Conservation (phyloP, 30 jellyfish, hydroid and myxozoan genomes). For the Aurelia aurita complex sp. Pacific region DNA sequence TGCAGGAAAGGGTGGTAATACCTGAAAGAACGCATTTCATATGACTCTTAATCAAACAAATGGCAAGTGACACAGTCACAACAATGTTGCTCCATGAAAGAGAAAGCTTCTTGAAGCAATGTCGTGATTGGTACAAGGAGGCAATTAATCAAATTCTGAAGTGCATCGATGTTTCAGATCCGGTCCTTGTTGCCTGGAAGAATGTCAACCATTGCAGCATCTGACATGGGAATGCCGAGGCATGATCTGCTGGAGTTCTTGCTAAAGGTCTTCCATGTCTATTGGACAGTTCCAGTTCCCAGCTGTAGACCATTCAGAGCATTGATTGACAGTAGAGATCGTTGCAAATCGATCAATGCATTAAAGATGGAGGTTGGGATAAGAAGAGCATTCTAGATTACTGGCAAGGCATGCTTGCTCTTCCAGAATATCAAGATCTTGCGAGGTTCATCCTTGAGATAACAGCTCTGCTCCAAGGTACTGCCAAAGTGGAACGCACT, state of each 20-base stretch:
- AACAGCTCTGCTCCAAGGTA: constrained; percentile 19
- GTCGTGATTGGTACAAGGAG: constrained; percentile 56
- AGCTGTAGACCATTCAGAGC: no score
- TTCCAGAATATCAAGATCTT: constrained; percentile 24
- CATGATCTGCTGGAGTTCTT: not conserved
- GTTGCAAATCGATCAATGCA: no score
- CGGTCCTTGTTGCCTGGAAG: constrained; percentile 24
- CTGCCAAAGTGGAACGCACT: no score
- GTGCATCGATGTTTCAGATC: constrained; percentile 45
- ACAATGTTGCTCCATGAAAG: constrained; percentile 43
- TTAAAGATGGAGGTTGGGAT: constrained; percentile 13
- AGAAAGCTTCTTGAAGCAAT: constrained; percentile 37
- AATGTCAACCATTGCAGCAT: constrained; percentile 7
- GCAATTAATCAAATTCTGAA: constrained; percentile 41
- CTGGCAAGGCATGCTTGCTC: constrained; percentile 22
- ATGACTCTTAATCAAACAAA: no score
- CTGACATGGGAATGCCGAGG: not conserved
- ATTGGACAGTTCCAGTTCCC: no score
- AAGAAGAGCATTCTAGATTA: constrained; percentile 3
- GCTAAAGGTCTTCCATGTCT: no score
- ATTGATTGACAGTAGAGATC: no score
- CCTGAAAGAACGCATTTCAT: no score
- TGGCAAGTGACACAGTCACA: no score
- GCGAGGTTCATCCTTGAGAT: constrained; percentile 17
- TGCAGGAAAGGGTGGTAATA: no score